Conservation (phyloP, 92 coral and sea anemone species). For the Porites rus region DNA sequence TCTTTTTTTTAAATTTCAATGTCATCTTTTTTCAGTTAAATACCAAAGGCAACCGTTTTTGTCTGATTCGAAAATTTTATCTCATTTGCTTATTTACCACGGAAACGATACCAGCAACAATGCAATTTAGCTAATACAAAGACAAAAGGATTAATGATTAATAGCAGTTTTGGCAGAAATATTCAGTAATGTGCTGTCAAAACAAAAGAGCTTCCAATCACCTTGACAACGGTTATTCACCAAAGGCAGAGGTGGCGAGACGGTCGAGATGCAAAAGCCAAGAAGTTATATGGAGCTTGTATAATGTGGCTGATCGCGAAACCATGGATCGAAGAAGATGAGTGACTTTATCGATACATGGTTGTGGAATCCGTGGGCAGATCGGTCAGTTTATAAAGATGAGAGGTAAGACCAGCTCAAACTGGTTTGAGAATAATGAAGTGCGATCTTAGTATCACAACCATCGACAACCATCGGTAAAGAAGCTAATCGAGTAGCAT, state of each 20-base stretch:
- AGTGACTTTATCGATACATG: not conserved
- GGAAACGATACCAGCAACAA: too few species aligned
- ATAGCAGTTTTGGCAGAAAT: not conserved
- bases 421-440: not conserved
- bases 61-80: not conserved
- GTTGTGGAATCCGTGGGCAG: not conserved
- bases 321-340: not conserved
- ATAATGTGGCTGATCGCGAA: not conserved
- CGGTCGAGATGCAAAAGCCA: not conserved
- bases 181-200: not conserved
- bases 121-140: not conserved
- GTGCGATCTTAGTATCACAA: not conserved
- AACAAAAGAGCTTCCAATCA: constrained; percentile 23
- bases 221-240: constrained; percentile 34
- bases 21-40: too few species aligned
- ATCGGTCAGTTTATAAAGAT: not conserved
- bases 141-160: constrained; percentile 4
- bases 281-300: not conserved
- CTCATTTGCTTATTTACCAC: too few species aligned
- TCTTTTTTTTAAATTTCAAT: too few species aligned
- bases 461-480: not conserved
- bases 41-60: not conserved
- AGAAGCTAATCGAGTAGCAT: not conserved
- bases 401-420: constrained; percentile 24
- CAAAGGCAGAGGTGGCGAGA: constrained; percentile 21